Conservation (phyloP, 2,797 vertebrate species). For the Crocodylus rhombifer region DNA sequence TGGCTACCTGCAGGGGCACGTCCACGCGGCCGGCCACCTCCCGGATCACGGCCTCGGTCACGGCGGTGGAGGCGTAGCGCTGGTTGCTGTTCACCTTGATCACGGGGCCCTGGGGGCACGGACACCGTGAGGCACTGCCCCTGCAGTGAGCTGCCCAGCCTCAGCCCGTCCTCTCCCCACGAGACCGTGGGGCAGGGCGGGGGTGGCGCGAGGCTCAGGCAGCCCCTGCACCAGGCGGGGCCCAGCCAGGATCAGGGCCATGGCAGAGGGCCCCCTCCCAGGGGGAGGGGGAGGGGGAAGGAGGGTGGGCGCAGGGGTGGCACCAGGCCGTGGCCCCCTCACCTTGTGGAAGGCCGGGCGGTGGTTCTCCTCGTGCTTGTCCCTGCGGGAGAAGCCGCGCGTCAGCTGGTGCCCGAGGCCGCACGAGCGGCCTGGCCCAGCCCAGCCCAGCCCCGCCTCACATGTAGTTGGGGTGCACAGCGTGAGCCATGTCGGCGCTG, state of each 20-base stretch:
- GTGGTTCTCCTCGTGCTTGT: slow-evolving; percentile 98
- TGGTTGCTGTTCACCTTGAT: slow-evolving; percentile 98
- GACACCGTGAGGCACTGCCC: fast-evolving
- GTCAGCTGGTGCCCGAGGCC: neutral
- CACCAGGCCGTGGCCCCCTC: slow-evolving; percentile 12
- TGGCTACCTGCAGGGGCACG: slow-evolving; percentile 92
- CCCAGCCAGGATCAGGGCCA: neutral
- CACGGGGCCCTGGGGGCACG: slow-evolving; percentile 88
- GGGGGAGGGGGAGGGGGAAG: too few relatives aligned
- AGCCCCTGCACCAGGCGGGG: neutral
- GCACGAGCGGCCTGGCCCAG: neutral
- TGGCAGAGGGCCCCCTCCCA: neutral
- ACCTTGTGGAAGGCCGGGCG: slow-evolving; percentile 96
- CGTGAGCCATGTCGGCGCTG: slow-evolving; percentile 97
- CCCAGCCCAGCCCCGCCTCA: slow-evolving; percentile 69
- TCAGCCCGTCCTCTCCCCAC: neutral
- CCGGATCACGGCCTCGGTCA: slow-evolving; percentile 90
- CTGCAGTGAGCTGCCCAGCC: neutral
- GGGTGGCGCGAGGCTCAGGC: neutral
- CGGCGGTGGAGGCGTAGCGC: slow-evolving; percentile 94
- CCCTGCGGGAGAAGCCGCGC: slow-evolving; percentile 78
- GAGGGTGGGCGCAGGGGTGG: too few relatives aligned
- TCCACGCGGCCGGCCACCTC: slow-evolving; percentile 86
- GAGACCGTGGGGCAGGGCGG: neutral
- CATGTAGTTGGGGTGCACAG: slow-evolving; percentile 95